Base-by-base conservation (phyloP, 2,888 invertebrate genomes). In the Zaprionus bogoriensis region DNA sequence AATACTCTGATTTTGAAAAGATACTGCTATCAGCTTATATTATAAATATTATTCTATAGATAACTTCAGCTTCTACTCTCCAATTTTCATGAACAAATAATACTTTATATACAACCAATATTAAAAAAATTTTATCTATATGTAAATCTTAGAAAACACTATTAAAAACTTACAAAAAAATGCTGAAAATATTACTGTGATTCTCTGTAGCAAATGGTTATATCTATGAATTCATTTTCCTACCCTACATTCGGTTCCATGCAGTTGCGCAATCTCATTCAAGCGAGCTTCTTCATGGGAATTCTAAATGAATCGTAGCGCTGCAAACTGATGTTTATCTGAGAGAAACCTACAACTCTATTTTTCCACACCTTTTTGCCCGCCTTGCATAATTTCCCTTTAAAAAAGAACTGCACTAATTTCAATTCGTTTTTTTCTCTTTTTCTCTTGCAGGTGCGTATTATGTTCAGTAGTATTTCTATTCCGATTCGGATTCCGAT, bases 391-490 rank as follows among this genome's bases (percentile, higher is more conserved):
- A 39, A 58, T 53, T 51, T 55, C 0, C 9, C 36, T 22, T 23
- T 20, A 63, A 39, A n/a, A n/a, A n/a, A n/a, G n/a, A n/a, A 32
- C 12, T 39, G 27, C 6, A 82, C 72, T 82, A 82, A 82, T 66
- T 71, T 58, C 12, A 28, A 20, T 51, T 62, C 52, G 36, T 67
- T 60, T 48, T 54, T 27, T 48, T 42, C 32, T 52, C 45, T 46
- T 39, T 68, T 57, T 59, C 48, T 57, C 61, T 67, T 85, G 66
- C 80, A 80, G 80, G 80, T 80, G 79, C 66, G 85, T 80, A 78
- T 19, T 27, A 12, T n/a, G 9, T 44, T 3, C 17, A 2, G 12
- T 12, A 17, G 32, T 17, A 36, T 12, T 36, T 12, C 32, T 3
- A 36, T 36, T 36, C 22, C 22, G 14, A 30, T 9, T 28, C 3